Evolutionary conservation across 2,888 invertebrate genomes (phyloP).

Genomic region (Acutogordius australiensis): DNA sequence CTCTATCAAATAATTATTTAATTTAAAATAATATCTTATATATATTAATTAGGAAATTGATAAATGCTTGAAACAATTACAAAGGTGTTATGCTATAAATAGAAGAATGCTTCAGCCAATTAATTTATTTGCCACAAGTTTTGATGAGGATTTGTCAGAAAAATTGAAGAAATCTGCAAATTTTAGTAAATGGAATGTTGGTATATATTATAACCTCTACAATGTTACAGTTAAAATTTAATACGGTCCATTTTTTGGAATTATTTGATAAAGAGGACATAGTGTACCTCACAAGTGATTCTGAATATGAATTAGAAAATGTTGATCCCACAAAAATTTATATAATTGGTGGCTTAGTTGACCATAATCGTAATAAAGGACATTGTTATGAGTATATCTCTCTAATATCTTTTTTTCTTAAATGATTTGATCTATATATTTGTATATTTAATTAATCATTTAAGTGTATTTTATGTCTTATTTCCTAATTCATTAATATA

Average conservation of each 20-base stretch:
- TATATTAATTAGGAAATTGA: background rate
- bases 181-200: background rate
- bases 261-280: background rate
- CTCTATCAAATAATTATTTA: too few species aligned
- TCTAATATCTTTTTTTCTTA: too few species aligned
- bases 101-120: background rate
- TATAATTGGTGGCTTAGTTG: background rate
- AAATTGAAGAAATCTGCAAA: background rate
- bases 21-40: background rate
- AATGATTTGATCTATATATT: too few species aligned
- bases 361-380: background rate
- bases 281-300: background rate
- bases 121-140: background rate
- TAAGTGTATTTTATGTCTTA: too few species aligned
- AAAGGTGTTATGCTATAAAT: background rate
- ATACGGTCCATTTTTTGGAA: background rate
- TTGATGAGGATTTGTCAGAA: background rate
- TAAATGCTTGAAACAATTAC: background rate
- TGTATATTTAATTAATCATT: too few species aligned
- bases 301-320: background rate
- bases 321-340: background rate
- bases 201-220: background rate
- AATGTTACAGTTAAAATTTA: background rate
- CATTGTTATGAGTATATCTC: background rate
- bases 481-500: too few species aligned